A percentile compares a stretch with the other conserved stretches of the same genome.
These are phyloP conservation scores for Leiothrix lutea DNA, from an alignment of 2,113 vertebrate genomes.

Conservation along the genomic window DNA sequence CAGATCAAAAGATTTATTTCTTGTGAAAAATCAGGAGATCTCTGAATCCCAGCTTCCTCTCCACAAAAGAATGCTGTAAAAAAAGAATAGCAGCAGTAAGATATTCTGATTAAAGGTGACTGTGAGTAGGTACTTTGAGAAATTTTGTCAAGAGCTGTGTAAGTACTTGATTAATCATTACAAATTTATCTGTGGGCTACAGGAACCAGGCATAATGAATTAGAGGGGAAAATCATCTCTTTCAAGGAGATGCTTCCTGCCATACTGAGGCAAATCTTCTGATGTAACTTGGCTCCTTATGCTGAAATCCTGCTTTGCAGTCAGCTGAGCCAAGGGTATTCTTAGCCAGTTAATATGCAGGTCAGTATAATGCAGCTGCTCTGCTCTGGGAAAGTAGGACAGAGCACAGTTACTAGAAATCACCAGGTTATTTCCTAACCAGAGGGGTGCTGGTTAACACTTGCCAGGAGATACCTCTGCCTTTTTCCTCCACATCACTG, in stretches of 20 bases:
- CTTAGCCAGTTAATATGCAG: constrained; percentile 13
- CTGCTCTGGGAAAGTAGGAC: constrained; percentile 9
- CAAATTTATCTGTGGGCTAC: constrained; percentile 1
- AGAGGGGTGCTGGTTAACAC: neutral
- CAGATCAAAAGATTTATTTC: neutral
- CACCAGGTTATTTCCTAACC: neutral
- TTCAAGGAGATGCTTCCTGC: constrained; percentile 21
- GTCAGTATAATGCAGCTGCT: constrained; percentile 28
- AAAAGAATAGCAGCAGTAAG: neutral
- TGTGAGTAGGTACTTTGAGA: neutral
- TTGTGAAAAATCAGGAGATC: neutral
- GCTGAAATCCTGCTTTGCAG: constrained; percentile 41
- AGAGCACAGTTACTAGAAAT: neutral
- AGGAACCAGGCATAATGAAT: neutral
- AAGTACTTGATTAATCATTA: constrained; percentile 15
- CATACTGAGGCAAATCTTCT: constrained; percentile 24
- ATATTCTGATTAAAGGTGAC: constrained; percentile 16
- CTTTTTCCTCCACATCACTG: neutral
- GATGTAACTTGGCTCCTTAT: constrained; percentile 18
- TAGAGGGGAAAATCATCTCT: constrained; percentile 17
- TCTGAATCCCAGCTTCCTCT: neutral
- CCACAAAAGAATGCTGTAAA: neutral
- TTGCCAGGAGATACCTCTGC: neutral
- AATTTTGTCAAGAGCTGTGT: constrained; percentile 7
- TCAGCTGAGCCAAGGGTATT: constrained; percentile 33